phyloP scores from a whole-genome alignment of 2,888 invertebrate genomes.

The Sesia apiformis region DNA sequence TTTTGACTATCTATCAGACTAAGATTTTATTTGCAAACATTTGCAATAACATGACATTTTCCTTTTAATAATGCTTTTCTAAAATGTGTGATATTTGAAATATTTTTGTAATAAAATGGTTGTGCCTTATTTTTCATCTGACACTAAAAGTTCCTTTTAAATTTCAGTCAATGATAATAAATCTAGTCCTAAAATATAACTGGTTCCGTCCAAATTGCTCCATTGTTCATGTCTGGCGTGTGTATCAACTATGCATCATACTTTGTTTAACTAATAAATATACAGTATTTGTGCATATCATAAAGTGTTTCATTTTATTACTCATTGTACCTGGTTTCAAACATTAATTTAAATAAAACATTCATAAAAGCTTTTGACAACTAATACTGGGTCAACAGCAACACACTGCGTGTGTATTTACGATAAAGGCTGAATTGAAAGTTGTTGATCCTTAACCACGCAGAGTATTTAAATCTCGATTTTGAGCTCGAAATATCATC shows the following conservation, averaged over 20 bases:
- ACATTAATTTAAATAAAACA: too few species aligned
- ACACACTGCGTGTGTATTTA: too few species aligned
- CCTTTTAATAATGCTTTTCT: too few species aligned
- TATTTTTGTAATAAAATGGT: constrained; percentile 22
- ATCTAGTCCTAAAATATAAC: constrained; percentile 63
- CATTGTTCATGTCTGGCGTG: constrained; percentile 30
- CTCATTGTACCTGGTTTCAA: neutral
- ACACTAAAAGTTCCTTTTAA: constrained; percentile 44
- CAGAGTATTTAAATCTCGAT: too few species aligned
- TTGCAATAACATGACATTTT: too few species aligned
- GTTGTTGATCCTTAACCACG: too few species aligned
- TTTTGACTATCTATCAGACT: too few species aligned
- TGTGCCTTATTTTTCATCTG: constrained; percentile 56
- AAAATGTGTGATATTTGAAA: neutral
- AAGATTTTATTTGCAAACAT: too few species aligned
- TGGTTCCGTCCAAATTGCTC: constrained; percentile 69
- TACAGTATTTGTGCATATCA: constrained; percentile 12
- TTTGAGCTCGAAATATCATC: too few species aligned
- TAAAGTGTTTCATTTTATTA: neutral
- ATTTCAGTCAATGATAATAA: constrained; percentile 29
- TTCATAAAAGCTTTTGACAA: too few species aligned
- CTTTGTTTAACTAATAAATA: constrained; percentile 21
- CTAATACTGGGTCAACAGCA: too few species aligned
- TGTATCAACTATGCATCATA: constrained; percentile 19
- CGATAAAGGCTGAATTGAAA: too few species aligned